These are phyloP conservation scores for Drosophila greeni DNA, from an alignment of 2,888 invertebrate species.

Conservation along the genomic window DNA sequence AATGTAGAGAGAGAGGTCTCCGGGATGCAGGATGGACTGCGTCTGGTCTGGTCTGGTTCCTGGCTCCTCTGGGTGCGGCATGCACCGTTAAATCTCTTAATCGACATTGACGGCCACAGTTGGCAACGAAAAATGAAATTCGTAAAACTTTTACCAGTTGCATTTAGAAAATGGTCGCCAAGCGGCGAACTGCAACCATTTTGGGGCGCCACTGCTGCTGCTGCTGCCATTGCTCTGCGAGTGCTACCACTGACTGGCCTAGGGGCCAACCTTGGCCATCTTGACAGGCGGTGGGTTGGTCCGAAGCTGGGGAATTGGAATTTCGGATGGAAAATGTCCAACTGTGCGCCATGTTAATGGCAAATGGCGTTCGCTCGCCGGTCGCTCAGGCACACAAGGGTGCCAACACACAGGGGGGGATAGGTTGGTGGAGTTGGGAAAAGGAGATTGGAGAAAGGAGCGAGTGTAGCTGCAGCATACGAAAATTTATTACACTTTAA, in stretches of 20 bases:
- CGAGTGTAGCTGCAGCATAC: slow-evolving; percentile 30
- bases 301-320: slow-evolving; percentile 24
- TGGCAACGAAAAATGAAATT: slow-evolving; percentile 55
- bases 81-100: slow-evolving; percentile 66
- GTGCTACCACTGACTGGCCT: slow-evolving; percentile 17
- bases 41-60: slow-evolving; percentile 7
- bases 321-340: slow-evolving; percentile 50
- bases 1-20: background rate
- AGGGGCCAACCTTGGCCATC: slow-evolving; percentile 29
- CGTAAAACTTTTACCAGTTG: slow-evolving; percentile 63
- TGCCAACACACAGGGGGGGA: slow-evolving; percentile 42
- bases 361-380: slow-evolving; percentile 48
- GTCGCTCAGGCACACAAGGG: slow-evolving; percentile 42
- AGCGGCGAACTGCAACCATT: slow-evolving; percentile 6
- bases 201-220: background rate
- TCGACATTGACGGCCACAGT: slow-evolving; percentile 65
- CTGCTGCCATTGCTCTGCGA: too few relatives aligned
- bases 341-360: slow-evolving; percentile 63
- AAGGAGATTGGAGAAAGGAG: background rate
- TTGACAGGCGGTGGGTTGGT: slow-evolving; percentile 16
- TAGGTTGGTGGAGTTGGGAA: background rate
- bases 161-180: slow-evolving; percentile 52
- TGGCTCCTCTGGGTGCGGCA: slow-evolving; percentile 15
- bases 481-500: slow-evolving; percentile 62
- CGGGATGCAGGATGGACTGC: background rate